Evolutionary conservation across 2,888 invertebrate species (phyloP), one percentile per base, ranked within the genome.

Genomic region (Andrena bicolor): DNA sequence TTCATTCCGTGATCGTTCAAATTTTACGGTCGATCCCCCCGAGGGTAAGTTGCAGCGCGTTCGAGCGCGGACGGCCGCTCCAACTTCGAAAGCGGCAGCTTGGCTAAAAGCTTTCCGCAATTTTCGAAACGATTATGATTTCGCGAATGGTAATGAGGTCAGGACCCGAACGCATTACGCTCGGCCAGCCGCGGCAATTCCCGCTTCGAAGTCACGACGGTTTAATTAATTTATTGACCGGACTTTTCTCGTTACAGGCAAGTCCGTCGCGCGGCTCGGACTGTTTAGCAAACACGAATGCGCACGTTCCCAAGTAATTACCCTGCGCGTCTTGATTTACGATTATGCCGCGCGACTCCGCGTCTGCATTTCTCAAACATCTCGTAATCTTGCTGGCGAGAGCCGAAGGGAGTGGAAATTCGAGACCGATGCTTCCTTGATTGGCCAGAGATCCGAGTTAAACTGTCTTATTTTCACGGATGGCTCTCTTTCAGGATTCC

Each of bases 31-130:
- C 56, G 35, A 35, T 7, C 68, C 23, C 56, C 56, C 56, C 23
- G 53, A 10, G 26, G 41, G 53, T 51, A 8, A 20, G 16, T 53
- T 49, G 64, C 53, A 73, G 66, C 41, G 69, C 48, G 60, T 65
- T 73, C 20, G 60, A 28, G 68, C 68, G 53, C 32, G 56, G 56
- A 53, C 49, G 63, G 60, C 71, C 51, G 70, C 66, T 79, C 28
- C 28, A 83, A 83, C 83, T 80, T 64, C 72, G 35, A 75, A 26
- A 83, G 76, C 72, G 74, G 65, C 49, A 78, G 65, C 49, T 58
- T 64, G 66, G 83, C 76, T 85, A 86, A 86, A 86, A 86, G 87
- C 80, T 86, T 87, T 85, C 61, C 49, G 83, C 79, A 85, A 85
- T 86, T 86, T 82, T 75, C 78, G 56, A 83, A 83, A 80, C 72